phyloP scores from a whole-genome alignment of 2,797 vertebrate species.

The Basileuterus tristriatus region DNA sequence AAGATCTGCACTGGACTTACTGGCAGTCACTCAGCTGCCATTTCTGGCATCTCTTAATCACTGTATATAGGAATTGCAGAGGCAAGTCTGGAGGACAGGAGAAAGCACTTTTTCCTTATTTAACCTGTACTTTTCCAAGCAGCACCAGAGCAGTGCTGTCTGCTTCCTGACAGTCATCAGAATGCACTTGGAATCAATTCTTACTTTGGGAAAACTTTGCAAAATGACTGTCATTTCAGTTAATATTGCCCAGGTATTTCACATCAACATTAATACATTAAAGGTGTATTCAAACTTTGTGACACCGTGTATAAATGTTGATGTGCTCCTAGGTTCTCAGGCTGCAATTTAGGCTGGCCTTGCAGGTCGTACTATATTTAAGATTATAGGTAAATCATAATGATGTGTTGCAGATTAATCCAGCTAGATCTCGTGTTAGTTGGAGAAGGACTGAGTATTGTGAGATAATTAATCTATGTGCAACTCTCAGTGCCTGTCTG shows the following conservation, averaged over 20 bases:
- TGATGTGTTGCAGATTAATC: not conserved
- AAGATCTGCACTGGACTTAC: not conserved
- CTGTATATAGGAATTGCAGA: not conserved
- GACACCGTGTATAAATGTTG: accelerated
- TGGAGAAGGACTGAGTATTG: not conserved
- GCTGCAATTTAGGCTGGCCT: not conserved
- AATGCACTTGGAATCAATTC: not conserved
- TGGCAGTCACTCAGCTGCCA: not conserved
- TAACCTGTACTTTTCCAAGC: not conserved
- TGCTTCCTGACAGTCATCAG: not conserved
- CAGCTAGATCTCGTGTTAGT: not conserved
- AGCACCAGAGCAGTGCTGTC: not conserved
- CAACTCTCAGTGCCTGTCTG: slow-evolving; percentile 88
- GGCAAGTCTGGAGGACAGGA: not conserved
- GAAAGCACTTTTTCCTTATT: not conserved
- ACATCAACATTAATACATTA: not conserved
- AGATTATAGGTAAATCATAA: not conserved
- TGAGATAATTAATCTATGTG: not conserved
- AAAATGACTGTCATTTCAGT: not conserved
- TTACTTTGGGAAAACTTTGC: not conserved
- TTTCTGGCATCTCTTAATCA: not conserved
- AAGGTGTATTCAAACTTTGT: not conserved
- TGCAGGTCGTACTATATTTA: not conserved
- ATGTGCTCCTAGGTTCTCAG: not conserved
- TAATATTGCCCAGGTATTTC: not conserved